A percentile compares a stretch with the other conserved stretches of the same genome.
Evolutionary conservation across 2,797 vertebrate genomes (phyloP).

Genomic region (Siniperca obscura): DNA sequence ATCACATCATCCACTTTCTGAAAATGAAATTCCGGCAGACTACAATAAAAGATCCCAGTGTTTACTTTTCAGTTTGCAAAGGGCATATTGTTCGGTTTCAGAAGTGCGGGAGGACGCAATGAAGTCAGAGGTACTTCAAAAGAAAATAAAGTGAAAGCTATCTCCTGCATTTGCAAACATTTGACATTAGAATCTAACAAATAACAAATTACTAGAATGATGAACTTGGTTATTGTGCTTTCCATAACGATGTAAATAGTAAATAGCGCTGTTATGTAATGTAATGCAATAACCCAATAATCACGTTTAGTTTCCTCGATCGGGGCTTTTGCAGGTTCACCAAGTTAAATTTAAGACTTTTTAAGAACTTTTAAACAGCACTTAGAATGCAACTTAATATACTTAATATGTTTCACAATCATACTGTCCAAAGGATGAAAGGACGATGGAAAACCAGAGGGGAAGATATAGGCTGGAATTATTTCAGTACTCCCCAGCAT

Average conservation of each 20-base stretch:
- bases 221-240: neutral
- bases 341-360: neutral
- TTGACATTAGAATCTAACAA: neutral
- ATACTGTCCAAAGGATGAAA: neutral
- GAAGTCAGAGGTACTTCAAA: neutral
- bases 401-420: neutral
- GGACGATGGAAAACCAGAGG: neutral
- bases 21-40: constrained; percentile 3
- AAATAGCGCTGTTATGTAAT: neutral
- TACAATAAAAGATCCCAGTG: neutral
- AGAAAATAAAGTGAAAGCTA: too few species aligned
- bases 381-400: neutral
- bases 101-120: neutral
- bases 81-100: neutral
- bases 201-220: neutral
- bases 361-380: neutral
- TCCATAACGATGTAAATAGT: neutral
- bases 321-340: too few species aligned
- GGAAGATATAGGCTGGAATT: neutral
- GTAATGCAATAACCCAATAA: neutral
- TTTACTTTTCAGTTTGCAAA: neutral
- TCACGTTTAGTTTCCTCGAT: neutral
- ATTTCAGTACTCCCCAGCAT: neutral
- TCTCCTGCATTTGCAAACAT: neutral
- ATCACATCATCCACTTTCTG: constrained; percentile 18